Evolutionary conservation across 2,888 invertebrate genomes (phyloP).

Genomic region (Conistra vaccinii): DNA sequence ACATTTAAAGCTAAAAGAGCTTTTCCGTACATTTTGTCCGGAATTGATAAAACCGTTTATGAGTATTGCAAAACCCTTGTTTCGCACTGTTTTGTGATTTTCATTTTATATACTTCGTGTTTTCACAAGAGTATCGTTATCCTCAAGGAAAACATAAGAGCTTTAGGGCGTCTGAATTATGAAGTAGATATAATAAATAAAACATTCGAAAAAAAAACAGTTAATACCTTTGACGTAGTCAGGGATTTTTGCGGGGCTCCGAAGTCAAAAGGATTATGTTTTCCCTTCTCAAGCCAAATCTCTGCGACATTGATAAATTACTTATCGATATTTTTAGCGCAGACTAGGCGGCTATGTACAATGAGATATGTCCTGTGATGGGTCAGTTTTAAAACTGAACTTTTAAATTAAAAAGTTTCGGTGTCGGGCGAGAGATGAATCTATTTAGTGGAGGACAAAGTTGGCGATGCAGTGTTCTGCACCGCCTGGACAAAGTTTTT

Average conservation of each 20-base stretch:
- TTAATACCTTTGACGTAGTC: constrained; percentile 38
- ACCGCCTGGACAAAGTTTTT: constrained; percentile 59
- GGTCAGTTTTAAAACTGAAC: constrained; percentile 51
- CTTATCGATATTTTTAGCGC: constrained; percentile 46
- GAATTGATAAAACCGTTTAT: constrained; percentile 52
- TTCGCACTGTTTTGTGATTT: constrained; percentile 37
- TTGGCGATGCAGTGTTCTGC: constrained; percentile 60
- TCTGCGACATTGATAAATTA: constrained; percentile 55
- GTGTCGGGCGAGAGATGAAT: constrained; percentile 68
- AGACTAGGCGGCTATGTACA: constrained; percentile 10
- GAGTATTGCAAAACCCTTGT: constrained; percentile 47
- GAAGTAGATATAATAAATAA: constrained; percentile 47
- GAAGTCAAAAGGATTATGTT: constrained; percentile 58
- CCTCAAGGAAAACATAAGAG: constrained; percentile 12
- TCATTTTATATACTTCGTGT: constrained; percentile 33
- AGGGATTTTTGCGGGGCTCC: constrained; percentile 31
- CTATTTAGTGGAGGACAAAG: constrained; percentile 72
- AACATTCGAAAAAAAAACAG: constrained; percentile 35
- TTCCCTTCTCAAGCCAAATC: constrained; percentile 47
- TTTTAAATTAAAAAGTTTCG: constrained; percentile 74
- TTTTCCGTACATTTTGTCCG: constrained; percentile 25
- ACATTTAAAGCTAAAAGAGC: constrained; percentile 42
- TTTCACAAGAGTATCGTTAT: constrained; percentile 34
- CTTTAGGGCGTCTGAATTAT: constrained; percentile 30
- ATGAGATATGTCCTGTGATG: constrained; percentile 7